Evolutionary conservation across 2,113 vertebrate genomes (phyloP).

Genomic region (Semicossyphus pulcher): DNA sequence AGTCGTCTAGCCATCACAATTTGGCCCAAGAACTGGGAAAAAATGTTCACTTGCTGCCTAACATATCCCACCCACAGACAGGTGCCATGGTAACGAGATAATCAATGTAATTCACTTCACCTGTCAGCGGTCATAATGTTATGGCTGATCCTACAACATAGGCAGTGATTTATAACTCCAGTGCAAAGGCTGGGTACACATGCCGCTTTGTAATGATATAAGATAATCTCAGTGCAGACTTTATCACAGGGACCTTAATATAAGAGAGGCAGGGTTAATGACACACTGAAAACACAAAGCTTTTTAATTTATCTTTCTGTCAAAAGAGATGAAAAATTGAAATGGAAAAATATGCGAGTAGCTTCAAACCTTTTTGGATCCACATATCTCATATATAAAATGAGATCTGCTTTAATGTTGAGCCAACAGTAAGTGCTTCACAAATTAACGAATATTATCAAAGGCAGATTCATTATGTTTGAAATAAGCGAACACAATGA

Average conservation of each 20-base stretch:
- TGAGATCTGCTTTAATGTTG: not conserved
- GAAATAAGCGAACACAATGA: not conserved
- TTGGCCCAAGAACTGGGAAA: too few species aligned
- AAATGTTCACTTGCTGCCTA: too few species aligned
- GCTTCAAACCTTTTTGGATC: slow-evolving; percentile 11
- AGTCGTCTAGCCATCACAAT: too few species aligned
- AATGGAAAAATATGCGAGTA: slow-evolving; percentile 5
- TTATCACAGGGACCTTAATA: not conserved
- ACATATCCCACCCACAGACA: too few species aligned
- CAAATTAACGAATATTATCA: not conserved
- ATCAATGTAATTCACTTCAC: too few species aligned
- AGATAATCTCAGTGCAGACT: not conserved
- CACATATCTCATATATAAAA: not conserved
- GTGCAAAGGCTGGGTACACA: not conserved
- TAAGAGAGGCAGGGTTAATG: not conserved
- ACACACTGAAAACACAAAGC: not conserved
- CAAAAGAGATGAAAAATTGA: slow-evolving; percentile 11
- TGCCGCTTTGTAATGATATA: slow-evolving; percentile 5
- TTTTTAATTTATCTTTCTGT: not conserved
- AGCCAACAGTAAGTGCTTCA: not conserved
- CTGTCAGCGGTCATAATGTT: too few species aligned
- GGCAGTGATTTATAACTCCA: not conserved
- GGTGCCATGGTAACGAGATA: too few species aligned
- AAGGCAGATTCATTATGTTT: not conserved
- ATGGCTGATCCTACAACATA: too few species aligned